Evolutionary conservation across 1,140 invertebrate species (phyloP).

Genomic region (Brachionus paranguensis): DNA sequence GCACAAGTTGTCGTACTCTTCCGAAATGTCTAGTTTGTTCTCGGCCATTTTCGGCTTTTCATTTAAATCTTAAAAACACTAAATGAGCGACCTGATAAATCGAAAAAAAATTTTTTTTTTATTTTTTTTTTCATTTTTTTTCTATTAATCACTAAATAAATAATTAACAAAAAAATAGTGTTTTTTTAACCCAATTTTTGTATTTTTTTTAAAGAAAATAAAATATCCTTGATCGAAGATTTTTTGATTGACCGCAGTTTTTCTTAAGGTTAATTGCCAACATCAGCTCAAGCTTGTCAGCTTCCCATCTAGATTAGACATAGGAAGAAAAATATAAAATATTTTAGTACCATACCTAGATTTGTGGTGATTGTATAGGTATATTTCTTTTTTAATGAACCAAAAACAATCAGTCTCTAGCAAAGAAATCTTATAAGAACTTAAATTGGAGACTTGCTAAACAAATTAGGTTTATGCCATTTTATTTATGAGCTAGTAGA

Average conservation of each 20-base stretch:
- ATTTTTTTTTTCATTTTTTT: neutral
- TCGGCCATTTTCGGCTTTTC: constrained; percentile 11
- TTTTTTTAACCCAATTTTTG: constrained; percentile 27
- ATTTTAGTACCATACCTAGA: neutral
- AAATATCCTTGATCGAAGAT: neutral
- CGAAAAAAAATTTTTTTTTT: neutral
- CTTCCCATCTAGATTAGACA: too few species aligned
- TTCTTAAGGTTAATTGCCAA: neutral
- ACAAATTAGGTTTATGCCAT: neutral
- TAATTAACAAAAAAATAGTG: neutral
- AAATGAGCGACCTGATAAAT: neutral
- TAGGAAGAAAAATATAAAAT: too few species aligned
- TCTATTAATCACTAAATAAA: neutral
- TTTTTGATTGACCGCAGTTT: neutral
- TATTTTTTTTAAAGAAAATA: neutral
- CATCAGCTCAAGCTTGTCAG: too few species aligned
- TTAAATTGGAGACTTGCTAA: neutral
- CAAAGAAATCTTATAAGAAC: neutral
- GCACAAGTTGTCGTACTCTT: constrained; percentile 26
- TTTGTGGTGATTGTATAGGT: neutral
- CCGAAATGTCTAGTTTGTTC: neutral
- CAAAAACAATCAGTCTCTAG: neutral
- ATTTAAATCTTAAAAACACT: constrained; percentile 9
- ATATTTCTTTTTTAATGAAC: neutral
- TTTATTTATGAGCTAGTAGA: neutral